A percentile compares a stretch with the other conserved stretches of the same genome.
Conservation (phyloP, 2,797 vertebrate genomes). For the Taenioides sp. region DNA sequence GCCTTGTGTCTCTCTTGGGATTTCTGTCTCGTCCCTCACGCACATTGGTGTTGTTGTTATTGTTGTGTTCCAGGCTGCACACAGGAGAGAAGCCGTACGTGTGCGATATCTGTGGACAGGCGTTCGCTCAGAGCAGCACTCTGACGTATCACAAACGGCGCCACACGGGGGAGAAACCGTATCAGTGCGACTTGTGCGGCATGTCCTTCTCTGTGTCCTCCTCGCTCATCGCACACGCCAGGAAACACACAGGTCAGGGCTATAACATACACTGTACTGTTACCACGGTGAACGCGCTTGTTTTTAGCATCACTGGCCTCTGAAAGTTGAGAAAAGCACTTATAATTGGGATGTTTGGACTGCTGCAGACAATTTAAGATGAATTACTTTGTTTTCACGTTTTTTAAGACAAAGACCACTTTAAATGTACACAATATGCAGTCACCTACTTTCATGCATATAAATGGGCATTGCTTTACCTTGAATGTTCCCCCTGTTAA, state of each 20-base stretch:
- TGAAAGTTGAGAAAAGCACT: too few relatives aligned
- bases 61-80: slow-evolving; percentile 55
- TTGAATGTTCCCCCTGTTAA: too few relatives aligned
- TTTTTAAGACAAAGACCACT: too few relatives aligned
- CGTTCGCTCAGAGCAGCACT: slow-evolving; percentile 96
- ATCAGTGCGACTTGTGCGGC: slow-evolving; percentile 95
- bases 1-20: too few relatives aligned
- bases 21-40: too few relatives aligned
- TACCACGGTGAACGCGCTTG: background rate
- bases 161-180: slow-evolving; percentile 97
- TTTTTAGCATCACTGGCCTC: too few relatives aligned
- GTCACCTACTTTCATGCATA: too few relatives aligned
- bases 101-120: slow-evolving; percentile 92
- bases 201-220: slow-evolving; percentile 97
- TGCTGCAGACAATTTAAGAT: too few relatives aligned
- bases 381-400: too few relatives aligned
- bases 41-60: background rate
- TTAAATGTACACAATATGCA: too few relatives aligned
- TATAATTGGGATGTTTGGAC: slow-evolving; percentile 3
- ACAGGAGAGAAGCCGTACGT: slow-evolving; percentile 98
- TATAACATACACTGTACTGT: background rate
- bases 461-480: too few relatives aligned
- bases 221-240: slow-evolving; percentile 93
- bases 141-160: slow-evolving; percentile 95
- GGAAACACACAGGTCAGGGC: slow-evolving; percentile 90